phyloP scores from a whole-genome alignment of 2,797 vertebrate genomes.

The Pristis pectinata region DNA sequence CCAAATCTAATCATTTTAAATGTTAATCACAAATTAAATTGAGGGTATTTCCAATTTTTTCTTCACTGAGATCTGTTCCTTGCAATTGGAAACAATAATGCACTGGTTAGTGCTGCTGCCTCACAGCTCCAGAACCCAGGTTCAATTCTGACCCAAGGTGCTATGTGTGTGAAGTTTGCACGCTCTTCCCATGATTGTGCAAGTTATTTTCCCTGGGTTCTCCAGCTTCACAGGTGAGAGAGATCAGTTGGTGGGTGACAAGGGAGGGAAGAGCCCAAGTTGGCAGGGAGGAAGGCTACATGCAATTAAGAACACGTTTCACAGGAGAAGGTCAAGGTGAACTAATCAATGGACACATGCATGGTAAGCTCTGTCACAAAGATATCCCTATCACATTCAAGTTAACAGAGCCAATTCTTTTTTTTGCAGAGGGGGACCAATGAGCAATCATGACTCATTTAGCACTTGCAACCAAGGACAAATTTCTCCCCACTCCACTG shows the following conservation, averaged over 20 bases:
- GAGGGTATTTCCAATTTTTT: not conserved
- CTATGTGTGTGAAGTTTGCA: too few relatives aligned
- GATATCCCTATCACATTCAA: not conserved
- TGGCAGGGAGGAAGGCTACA: not conserved
- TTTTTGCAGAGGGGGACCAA: too few relatives aligned
- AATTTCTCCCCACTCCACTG: too few relatives aligned
- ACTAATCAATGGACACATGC: not conserved
- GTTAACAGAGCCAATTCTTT: too few relatives aligned
- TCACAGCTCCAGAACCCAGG: too few relatives aligned
- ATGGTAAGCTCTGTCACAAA: not conserved
- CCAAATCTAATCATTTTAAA: constrained; percentile 6
- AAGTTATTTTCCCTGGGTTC: too few relatives aligned
- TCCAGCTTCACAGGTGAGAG: not conserved
- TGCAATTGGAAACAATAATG: not conserved
- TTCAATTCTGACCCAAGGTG: too few relatives aligned
- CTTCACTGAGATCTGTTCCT: not conserved
- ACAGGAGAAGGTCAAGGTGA: not conserved
- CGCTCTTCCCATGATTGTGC: too few relatives aligned
- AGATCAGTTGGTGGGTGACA: not conserved
- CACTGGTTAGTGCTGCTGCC: too few relatives aligned
- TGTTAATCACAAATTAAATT: constrained; percentile 5
- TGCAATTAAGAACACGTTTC: not conserved
- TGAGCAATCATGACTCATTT: too few relatives aligned
- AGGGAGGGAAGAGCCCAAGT: not conserved
- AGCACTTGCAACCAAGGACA: too few relatives aligned